phyloP scores from a whole-genome alignment of 1,140 invertebrate species.

The Sminthurinus signatus region DNA sequence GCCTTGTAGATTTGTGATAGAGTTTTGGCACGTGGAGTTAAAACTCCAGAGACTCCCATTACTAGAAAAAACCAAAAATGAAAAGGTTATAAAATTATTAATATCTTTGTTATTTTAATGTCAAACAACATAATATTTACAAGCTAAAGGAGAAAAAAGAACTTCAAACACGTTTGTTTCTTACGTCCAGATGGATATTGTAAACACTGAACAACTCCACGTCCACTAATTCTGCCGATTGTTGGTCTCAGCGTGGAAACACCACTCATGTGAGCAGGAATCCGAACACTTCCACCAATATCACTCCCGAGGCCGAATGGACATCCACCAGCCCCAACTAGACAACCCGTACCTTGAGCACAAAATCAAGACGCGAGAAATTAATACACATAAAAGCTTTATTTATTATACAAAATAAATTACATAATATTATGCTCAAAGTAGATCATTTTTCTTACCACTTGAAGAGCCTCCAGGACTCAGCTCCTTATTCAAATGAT shows the following conservation, averaged over 20 bases:
- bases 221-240: constrained; percentile 8
- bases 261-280: constrained; percentile 30
- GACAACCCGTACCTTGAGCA: constrained; percentile 39
- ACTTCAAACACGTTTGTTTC: too few relatives aligned
- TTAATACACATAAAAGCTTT: too few relatives aligned
- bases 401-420: too few relatives aligned
- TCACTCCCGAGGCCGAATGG: constrained; percentile 47
- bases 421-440: too few relatives aligned
- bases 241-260: constrained; percentile 22
- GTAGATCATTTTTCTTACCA: too few relatives aligned
- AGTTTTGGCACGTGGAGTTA: constrained; percentile 24
- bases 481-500: constrained; percentile 25
- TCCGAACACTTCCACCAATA: constrained; percentile 44
- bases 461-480: constrained; percentile 41
- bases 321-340: constrained; percentile 36
- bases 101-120: not conserved
- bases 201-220: not conserved
- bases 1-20: constrained; percentile 26
- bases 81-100: not conserved
- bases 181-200: constrained; percentile 13
- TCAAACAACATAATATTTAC: too few relatives aligned
- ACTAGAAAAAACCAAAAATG: not conserved
- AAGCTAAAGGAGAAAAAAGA: not conserved
- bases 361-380: too few relatives aligned
- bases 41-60: constrained; percentile 20